Conservation (phyloP, 2,888 invertebrate species). For the Macrostomum cliftonense region DNA sequence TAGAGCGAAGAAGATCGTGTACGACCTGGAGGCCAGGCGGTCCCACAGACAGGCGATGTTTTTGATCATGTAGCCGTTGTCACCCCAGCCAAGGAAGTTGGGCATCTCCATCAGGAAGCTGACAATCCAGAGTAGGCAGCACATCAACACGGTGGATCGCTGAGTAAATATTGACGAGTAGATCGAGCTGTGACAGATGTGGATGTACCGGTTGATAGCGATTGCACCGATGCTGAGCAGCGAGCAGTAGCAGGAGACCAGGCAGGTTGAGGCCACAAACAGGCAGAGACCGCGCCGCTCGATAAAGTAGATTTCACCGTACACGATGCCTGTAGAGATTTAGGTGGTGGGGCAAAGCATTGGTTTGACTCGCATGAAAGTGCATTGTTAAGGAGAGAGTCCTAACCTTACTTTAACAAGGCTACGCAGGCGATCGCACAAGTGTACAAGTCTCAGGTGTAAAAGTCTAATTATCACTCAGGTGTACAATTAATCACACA, state of each 20-base stretch:
- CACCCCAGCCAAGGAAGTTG: slow-evolving; percentile 25
- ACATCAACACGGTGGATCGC: neutral
- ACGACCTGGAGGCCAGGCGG: slow-evolving; percentile 21
- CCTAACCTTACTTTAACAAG: too few relatives aligned
- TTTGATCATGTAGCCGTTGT: slow-evolving; percentile 22
- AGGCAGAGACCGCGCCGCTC: slow-evolving; percentile 15
- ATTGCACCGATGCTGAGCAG: slow-evolving; percentile 26
- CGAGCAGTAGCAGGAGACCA: slow-evolving; percentile 13
- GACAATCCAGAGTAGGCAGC: neutral
- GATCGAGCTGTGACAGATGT: slow-evolving; percentile 19
- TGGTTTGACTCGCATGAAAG: too few relatives aligned
- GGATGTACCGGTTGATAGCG: slow-evolving; percentile 26
- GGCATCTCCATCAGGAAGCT: slow-evolving; percentile 21
- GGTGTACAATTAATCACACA: too few relatives aligned
- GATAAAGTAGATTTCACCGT: slow-evolving; percentile 23
- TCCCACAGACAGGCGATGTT: slow-evolving; percentile 28
- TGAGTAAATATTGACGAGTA: slow-evolving; percentile 14
- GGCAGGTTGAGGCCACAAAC: slow-evolving; percentile 22
- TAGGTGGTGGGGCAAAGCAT: too few relatives aligned
- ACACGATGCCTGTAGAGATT: too few relatives aligned
- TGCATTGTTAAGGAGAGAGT: too few relatives aligned
- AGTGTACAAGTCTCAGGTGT: too few relatives aligned
- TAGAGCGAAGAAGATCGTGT: slow-evolving; percentile 20
- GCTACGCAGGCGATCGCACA: too few relatives aligned
- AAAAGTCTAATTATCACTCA: too few relatives aligned